Conservation (phyloP, 2,113 vertebrate species). For the Ploceus nigricollis region DNA sequence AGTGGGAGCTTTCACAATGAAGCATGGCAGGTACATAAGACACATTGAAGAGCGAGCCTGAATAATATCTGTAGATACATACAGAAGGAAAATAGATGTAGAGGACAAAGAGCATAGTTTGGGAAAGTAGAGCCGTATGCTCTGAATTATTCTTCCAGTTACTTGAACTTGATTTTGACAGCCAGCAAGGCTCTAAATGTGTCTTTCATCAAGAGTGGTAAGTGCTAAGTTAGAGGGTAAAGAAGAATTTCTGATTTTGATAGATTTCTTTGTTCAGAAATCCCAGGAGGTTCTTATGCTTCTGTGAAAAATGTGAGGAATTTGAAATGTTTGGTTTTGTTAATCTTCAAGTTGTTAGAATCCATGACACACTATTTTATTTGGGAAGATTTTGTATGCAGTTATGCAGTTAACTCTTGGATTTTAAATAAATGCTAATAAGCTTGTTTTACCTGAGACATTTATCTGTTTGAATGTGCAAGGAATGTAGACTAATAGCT, state of each 20-base stretch:
- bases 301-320: background rate
- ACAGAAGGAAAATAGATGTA: background rate
- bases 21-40: background rate
- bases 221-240: background rate
- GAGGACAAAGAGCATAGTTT: background rate
- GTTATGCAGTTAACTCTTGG: background rate
- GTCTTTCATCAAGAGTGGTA: background rate
- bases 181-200: background rate
- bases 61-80: background rate
- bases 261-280: background rate
- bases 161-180: background rate
- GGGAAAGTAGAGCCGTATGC: background rate
- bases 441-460: background rate
- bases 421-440: constrained; percentile 4
- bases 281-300: background rate
- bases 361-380: background rate
- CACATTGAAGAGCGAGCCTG: background rate
- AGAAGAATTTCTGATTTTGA: background rate
- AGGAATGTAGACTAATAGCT: background rate
- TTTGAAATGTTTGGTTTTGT: background rate
- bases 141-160: background rate
- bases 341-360: background rate
- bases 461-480: background rate
- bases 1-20: background rate
- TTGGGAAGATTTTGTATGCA: background rate